Evolutionary conservation across 2,888 invertebrate species (phyloP).

Genomic region (Leptinotarsa rubiginosa): DNA sequence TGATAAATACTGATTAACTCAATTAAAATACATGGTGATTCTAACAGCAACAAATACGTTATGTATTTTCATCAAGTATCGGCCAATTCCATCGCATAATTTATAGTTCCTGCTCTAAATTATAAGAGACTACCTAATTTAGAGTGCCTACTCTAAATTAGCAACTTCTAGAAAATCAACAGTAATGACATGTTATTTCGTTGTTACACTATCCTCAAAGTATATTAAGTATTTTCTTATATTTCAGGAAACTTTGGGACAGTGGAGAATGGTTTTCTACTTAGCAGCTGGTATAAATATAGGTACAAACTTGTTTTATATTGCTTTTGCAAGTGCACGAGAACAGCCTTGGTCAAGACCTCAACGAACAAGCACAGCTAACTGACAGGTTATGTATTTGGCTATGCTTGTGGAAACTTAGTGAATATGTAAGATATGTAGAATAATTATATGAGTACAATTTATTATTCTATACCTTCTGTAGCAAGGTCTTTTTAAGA

Average conservation of each 20-base stretch:
- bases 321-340: constrained; percentile 82
- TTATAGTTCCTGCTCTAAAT: no score
- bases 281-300: constrained; percentile 82
- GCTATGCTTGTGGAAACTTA: constrained; percentile 57
- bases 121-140: no score
- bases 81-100: no score
- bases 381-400: constrained; percentile 63
- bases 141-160: no score
- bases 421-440: constrained; percentile 29
- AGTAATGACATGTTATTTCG: neutral
- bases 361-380: constrained; percentile 57
- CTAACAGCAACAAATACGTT: no score
- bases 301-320: constrained; percentile 79
- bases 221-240: neutral
- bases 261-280: constrained; percentile 84
- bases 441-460: constrained; percentile 24
- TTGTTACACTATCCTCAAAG: neutral
- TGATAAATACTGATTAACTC: no score
- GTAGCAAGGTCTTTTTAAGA: constrained; percentile 14
- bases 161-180: no score
- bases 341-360: constrained; percentile 77
- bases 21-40: no score
- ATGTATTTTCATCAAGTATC: no score
- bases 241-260: constrained; percentile 77
- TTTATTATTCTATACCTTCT: constrained; percentile 15